Evolutionary conservation across 2,797 vertebrate genomes (phyloP).

Genomic region (Falco columbarius): DNA sequence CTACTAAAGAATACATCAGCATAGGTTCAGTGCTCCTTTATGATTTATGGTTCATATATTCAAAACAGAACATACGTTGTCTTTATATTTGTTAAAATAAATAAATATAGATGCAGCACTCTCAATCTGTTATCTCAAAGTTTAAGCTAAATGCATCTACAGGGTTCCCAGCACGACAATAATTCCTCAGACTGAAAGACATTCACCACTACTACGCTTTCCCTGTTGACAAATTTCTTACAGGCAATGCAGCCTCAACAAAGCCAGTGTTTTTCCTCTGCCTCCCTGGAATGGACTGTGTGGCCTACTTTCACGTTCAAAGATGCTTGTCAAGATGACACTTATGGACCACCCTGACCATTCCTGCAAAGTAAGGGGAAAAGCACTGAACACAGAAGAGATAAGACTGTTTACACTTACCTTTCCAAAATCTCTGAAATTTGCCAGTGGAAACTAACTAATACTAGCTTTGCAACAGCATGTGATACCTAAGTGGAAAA

Average conservation of each 20-base stretch:
- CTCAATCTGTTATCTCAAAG: neutral
- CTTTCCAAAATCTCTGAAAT: slow-evolving; percentile 96
- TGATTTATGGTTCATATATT: neutral
- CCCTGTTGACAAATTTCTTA: neutral
- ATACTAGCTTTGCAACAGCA: slow-evolving; percentile 96
- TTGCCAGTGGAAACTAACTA: slow-evolving; percentile 99
- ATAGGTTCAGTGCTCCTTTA: neutral
- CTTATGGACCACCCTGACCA: neutral
- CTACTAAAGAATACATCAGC: neutral
- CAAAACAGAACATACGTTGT: neutral
- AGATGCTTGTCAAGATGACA: neutral
- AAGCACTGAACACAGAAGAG: neutral
- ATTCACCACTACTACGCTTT: neutral
- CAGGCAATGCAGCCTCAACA: neutral
- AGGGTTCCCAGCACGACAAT: neutral
- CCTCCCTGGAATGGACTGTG: neutral
- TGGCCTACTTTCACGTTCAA: neutral
- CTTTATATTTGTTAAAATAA: neutral
- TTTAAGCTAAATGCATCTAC: neutral
- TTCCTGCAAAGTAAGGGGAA: neutral
- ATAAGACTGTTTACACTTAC: slow-evolving; percentile 76
- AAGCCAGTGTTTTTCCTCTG: neutral
- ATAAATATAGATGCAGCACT: neutral
- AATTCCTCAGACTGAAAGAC: neutral
- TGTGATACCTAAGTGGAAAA: slow-evolving; percentile 87